Evolutionary conservation across 2,797 vertebrate species (phyloP).

Genomic region (Mormyrus hasselquistii): DNA sequence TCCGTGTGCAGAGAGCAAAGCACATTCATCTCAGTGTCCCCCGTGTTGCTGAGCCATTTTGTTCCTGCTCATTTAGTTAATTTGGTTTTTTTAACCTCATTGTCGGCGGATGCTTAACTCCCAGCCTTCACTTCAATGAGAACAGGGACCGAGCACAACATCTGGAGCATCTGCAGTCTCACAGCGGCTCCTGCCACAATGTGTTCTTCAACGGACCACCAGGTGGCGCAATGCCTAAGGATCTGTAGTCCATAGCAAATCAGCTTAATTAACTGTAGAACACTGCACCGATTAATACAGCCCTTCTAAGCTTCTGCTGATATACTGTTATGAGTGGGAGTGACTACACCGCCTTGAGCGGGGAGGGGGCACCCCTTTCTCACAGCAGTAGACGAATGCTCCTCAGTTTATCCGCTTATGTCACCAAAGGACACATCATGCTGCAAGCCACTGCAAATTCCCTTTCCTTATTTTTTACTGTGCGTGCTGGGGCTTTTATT

Average conservation of each 20-base stretch:
- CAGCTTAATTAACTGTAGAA: neutral
- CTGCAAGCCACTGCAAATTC: neutral
- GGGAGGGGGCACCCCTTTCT: neutral
- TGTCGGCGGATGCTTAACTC: neutral
- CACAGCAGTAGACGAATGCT: neutral
- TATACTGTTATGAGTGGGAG: neutral
- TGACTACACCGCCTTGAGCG: neutral
- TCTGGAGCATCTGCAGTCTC: neutral
- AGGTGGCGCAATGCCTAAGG: neutral
- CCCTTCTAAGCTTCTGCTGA: neutral
- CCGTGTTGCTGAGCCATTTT: neutral
- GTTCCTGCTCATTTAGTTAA: constrained; percentile 11
- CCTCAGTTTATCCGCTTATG: neutral
- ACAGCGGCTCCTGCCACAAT: neutral
- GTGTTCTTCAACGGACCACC: neutral
- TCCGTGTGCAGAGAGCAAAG: neutral
- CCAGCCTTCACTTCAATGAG: neutral
- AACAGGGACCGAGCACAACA: neutral
- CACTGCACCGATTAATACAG: neutral
- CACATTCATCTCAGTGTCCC: constrained; percentile 3
- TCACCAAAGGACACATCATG: neutral
- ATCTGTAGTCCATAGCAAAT: neutral
- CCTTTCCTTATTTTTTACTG: neutral
- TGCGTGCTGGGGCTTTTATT: neutral
- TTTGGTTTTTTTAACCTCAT: constrained; percentile 13